Evolutionary conservation across 37 sponge, comb jelly and placozoan genomes (phyloP).

Genomic region (Haliclona indistincta): DNA sequence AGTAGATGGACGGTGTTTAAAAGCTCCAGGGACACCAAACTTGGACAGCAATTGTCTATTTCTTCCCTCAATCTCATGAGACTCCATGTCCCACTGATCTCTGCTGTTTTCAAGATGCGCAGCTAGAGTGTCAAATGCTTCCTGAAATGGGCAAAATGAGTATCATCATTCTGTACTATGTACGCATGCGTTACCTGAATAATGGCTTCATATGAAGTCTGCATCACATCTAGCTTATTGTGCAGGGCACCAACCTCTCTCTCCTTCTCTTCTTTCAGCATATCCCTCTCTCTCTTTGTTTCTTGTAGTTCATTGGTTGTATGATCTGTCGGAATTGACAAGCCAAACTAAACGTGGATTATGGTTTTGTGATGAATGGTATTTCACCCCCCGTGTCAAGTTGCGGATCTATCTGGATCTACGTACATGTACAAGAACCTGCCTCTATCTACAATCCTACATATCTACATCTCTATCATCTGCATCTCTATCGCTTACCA

Average conservation of each 20-base stretch:
- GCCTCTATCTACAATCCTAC: not conserved
- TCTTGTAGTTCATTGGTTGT: slow-evolving; percentile 28
- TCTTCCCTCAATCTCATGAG: slow-evolving; percentile 39
- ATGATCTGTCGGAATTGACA: slow-evolving; percentile 14
- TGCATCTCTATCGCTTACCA: not conserved
- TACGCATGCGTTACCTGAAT: slow-evolving; percentile 33
- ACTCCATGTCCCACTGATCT: slow-evolving; percentile 68
- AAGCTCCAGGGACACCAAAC: slow-evolving; percentile 49
- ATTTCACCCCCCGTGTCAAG: not conserved
- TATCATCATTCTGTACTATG: not conserved
- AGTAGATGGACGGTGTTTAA: too few relatives aligned
- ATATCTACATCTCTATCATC: not conserved
- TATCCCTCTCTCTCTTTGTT: slow-evolving; percentile 64
- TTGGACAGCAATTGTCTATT: slow-evolving; percentile 45
- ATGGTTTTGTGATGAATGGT: too few relatives aligned
- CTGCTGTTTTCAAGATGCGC: slow-evolving; percentile 58
- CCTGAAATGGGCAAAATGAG: slow-evolving; percentile 20
- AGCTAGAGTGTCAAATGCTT: slow-evolving; percentile 69
- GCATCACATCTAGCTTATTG: slow-evolving; percentile 44
- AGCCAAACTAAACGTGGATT: not conserved
- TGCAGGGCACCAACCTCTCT: slow-evolving; percentile 41
- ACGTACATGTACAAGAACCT: not conserved
- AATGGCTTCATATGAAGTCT: slow-evolving; percentile 75
- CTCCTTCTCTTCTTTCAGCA: slow-evolving; percentile 57
- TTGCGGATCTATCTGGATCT: not conserved